Evolutionary conservation across 2,113 vertebrate species (phyloP).

Genomic region (Psophia crepitans): DNA sequence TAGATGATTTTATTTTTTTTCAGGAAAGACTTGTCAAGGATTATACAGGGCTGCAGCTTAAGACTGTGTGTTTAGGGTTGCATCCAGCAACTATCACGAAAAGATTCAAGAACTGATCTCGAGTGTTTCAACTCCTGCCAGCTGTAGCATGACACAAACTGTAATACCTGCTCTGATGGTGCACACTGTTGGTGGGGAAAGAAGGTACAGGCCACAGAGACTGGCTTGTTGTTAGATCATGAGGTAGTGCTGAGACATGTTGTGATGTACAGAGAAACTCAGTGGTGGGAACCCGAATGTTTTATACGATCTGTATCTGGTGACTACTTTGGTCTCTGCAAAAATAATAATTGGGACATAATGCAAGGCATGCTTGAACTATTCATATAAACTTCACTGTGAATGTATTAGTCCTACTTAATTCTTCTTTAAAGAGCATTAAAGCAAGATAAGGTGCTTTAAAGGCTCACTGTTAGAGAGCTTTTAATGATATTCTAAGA

Average conservation of each 20-base stretch:
- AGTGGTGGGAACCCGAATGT: neutral
- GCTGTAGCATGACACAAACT: neutral
- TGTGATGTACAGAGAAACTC: neutral
- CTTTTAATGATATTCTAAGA: neutral
- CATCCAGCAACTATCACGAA: neutral
- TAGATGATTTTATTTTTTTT: neutral
- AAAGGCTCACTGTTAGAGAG: neutral
- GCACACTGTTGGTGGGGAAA: neutral
- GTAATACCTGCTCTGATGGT: neutral
- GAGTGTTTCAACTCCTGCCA: neutral
- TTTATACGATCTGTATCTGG: neutral
- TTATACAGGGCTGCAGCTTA: neutral
- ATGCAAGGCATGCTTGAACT: neutral
- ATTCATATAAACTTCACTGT: neutral
- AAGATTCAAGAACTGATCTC: neutral
- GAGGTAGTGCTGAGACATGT: neutral
- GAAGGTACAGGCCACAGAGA: neutral
- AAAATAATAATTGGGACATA: neutral
- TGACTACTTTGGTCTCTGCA: neutral
- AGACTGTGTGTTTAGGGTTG: neutral
- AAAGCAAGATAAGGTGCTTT: neutral
- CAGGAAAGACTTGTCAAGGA: neutral
- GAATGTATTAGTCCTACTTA: neutral
- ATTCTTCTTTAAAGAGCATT: neutral
- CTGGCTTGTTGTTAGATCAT: neutral